Conservation (phyloP, 2,888 invertebrate species). For the Meloe dianella region DNA sequence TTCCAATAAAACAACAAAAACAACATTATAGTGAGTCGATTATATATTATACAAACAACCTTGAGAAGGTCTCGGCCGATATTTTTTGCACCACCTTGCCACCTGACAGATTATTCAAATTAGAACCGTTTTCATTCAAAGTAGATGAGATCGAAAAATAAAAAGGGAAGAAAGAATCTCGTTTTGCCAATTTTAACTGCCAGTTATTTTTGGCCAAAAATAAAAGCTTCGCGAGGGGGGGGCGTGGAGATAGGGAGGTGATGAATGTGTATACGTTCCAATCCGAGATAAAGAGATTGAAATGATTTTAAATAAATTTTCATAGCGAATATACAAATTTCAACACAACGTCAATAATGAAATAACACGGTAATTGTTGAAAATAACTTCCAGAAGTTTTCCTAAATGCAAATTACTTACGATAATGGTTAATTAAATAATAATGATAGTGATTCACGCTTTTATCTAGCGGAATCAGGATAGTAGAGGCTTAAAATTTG, state of each 20-base stretch:
- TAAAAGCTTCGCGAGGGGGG: too few relatives aligned
- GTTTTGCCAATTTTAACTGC: background rate
- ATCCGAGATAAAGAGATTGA: background rate
- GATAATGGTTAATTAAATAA: background rate
- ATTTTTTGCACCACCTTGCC: background rate
- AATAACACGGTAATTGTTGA: background rate
- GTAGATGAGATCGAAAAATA: background rate
- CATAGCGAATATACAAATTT: background rate
- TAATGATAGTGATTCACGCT: background rate
- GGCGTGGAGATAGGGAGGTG: too few relatives aligned
- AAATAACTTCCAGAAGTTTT: background rate
- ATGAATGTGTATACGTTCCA: background rate
- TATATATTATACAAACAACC: background rate
- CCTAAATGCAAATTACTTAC: background rate
- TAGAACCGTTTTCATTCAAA: background rate
- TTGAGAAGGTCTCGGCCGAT: background rate
- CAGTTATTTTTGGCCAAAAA: slow-evolving; percentile 2
- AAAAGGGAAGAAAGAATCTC: background rate
- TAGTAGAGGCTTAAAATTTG: slow-evolving; percentile 15
- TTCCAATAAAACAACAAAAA: background rate
- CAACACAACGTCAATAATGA: background rate
- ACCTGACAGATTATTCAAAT: slow-evolving; percentile 7
- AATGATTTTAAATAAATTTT: background rate
- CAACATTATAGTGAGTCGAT: background rate
- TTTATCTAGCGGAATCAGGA: background rate